Conservation (phyloP, 2,797 vertebrate species). For the Gallinago solitaria region DNA sequence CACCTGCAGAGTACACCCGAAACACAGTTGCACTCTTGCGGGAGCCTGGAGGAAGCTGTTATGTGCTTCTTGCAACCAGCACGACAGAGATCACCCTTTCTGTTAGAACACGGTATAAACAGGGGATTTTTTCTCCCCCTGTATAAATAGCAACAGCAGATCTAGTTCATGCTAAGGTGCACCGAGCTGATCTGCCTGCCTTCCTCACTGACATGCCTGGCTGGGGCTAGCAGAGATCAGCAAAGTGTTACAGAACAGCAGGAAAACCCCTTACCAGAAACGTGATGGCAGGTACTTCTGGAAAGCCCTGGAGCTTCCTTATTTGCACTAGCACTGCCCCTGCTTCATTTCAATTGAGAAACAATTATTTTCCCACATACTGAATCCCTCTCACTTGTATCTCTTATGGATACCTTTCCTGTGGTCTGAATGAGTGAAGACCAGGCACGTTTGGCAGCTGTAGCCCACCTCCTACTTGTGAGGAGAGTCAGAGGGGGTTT, state of each 20-base stretch:
- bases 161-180: neutral
- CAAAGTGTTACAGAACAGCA: neutral
- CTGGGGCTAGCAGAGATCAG: neutral
- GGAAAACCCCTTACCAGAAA: neutral
- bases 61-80: accelerated
- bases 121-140: neutral
- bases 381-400: neutral
- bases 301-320: neutral
- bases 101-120: neutral
- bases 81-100: neutral
- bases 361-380: neutral
- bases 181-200: neutral
- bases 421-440: neutral
- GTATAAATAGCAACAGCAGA: constrained; percentile 34
- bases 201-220: constrained; percentile 6
- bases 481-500: neutral
- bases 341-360: neutral
- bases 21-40: neutral
- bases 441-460: neutral
- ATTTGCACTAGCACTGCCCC: neutral
- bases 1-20: neutral
- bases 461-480: neutral
- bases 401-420: neutral
- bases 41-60: neutral
- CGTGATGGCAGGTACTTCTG: neutral